Conservation (phyloP, 2,797 vertebrate genomes). For the Pseudochirops cupreus region DNA sequence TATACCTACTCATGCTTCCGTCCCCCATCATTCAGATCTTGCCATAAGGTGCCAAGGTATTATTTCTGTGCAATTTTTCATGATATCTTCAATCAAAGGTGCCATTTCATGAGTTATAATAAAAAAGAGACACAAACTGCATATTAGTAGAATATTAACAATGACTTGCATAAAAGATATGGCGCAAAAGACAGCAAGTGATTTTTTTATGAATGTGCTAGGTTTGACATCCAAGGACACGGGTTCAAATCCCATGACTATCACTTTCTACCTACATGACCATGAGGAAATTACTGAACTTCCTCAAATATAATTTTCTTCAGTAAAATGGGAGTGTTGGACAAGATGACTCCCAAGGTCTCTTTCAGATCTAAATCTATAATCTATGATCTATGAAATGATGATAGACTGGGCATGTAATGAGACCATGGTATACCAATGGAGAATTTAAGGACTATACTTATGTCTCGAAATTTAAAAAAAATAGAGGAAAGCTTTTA, state of each 20-base stretch:
- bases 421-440: neutral
- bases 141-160: neutral
- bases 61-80: neutral
- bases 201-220: neutral
- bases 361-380: neutral
- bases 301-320: neutral
- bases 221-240: neutral
- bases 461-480: neutral
- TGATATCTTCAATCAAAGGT: neutral
- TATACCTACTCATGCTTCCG: neutral
- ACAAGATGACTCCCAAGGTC: neutral
- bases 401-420: neutral
- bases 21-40: neutral
- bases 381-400: neutral
- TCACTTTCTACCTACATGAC: neutral
- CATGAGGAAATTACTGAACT: neutral
- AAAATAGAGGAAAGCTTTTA: neutral
- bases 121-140: neutral
- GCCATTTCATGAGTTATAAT: neutral
- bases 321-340: neutral
- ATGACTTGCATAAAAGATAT: neutral
- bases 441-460: neutral
- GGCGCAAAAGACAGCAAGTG: neutral
- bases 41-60: neutral
- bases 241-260: neutral